Conservation (phyloP, 1,140 invertebrate species). For the Eueides isabella region DNA sequence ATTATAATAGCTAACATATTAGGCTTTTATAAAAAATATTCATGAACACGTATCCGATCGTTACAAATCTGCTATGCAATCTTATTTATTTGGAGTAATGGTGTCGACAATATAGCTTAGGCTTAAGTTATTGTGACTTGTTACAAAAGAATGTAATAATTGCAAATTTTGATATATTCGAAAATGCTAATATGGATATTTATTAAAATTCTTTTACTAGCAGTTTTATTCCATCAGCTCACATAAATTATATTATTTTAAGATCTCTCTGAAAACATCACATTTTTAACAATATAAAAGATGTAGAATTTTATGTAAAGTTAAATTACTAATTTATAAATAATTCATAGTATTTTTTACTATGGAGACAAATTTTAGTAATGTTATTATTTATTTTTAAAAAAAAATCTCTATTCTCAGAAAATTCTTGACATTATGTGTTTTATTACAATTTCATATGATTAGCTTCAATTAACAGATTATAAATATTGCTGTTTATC, state of each 20-base stretch:
- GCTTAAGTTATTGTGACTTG: background rate
- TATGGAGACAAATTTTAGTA: background rate
- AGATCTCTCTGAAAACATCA: slow-evolving; percentile 2
- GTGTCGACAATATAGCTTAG: background rate
- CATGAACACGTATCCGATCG: slow-evolving; percentile 33
- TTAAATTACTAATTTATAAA: background rate
- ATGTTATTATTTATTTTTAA: background rate
- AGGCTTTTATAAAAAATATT: slow-evolving; percentile 18
- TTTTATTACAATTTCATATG: background rate
- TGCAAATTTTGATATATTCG: background rate
- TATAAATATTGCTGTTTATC: background rate
- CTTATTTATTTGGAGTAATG: background rate
- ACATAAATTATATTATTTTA: slow-evolving; percentile 6
- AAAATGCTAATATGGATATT: background rate
- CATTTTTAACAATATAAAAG: background rate
- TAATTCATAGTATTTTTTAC: background rate
- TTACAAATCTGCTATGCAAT: slow-evolving; percentile 21
- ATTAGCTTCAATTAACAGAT: no score
- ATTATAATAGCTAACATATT: slow-evolving; percentile 29
- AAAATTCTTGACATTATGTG: slow-evolving; percentile 11
- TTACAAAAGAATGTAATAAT: background rate
- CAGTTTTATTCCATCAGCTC: background rate
- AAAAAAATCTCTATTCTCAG: background rate
- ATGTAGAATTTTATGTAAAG: background rate
- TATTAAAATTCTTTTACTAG: background rate